Conservation (phyloP, 1,140 invertebrate genomes). For the Eueides isabella region DNA sequence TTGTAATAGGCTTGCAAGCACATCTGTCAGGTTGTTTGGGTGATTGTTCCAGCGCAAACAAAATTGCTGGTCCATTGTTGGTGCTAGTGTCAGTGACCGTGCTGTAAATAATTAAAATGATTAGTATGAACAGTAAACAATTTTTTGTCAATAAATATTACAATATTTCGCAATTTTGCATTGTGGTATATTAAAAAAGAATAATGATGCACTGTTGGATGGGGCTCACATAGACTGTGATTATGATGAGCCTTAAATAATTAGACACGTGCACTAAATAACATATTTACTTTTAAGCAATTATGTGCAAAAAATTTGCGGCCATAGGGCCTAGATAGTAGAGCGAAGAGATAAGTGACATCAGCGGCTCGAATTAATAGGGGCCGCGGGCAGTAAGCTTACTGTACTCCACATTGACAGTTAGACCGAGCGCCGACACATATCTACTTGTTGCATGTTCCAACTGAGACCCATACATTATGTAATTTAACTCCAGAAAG, state of each 20-base stretch:
- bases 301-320: conserved; percentile 78
- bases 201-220: not conserved
- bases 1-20: conserved; percentile 92
- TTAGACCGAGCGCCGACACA: conserved; percentile 81
- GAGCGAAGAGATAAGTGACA: conserved; percentile 80
- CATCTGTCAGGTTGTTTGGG: conserved; percentile 93
- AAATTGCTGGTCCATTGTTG: conserved; percentile 95
- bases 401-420: conserved; percentile 83
- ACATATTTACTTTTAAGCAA: conserved; percentile 73
- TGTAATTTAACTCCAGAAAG: conserved; percentile 82
- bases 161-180: conserved; percentile 43
- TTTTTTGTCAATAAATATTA: not conserved
- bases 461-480: conserved; percentile 81
- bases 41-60: conserved; percentile 97
- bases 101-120: conserved; percentile 66
- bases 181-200: conserved; percentile 23
- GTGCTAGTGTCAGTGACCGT: conserved; percentile 82
- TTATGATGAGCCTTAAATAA: conserved; percentile 49
- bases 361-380: conserved; percentile 81
- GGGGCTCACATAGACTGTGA: conserved; percentile 37
- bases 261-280: conserved; percentile 72
- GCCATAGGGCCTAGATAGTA: conserved; percentile 80
- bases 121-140: conserved; percentile 24
- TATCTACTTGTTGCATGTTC: conserved; percentile 83
- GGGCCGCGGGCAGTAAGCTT: conserved; percentile 79